A percentile compares a stretch with the other conserved stretches of the same genome.
Evolutionary conservation across 2,888 invertebrate species (phyloP).

Genomic region (Penaeus monodon): DNA sequence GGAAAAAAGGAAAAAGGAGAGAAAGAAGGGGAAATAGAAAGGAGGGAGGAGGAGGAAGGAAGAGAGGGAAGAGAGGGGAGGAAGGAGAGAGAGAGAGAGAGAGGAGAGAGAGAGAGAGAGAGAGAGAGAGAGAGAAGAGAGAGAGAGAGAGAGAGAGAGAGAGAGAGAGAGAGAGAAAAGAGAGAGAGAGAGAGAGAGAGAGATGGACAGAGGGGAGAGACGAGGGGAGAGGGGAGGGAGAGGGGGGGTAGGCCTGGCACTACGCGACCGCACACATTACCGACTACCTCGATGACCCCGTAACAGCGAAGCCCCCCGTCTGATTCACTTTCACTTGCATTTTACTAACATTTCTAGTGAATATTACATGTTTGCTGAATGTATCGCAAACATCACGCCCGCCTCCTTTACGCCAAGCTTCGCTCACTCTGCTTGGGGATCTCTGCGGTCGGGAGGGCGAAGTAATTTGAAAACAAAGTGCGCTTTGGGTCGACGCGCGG

Average conservation of each 20-base stretch:
- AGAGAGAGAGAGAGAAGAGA: neutral
- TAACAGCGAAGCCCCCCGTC: neutral
- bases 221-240: neutral
- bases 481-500: neutral
- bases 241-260: neutral
- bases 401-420: neutral
- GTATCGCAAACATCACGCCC: constrained; percentile 33
- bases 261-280: neutral
- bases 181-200: neutral
- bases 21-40: constrained; percentile 10
- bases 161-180: neutral
- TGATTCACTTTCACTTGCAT: constrained; percentile 37
- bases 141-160: neutral
- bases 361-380: constrained; percentile 47
- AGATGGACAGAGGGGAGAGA: constrained; percentile 1
- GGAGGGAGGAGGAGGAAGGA: neutral
- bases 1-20: too few relatives aligned
- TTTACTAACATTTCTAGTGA: constrained; percentile 40
- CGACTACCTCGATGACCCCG: neutral
- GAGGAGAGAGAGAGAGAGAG: neutral
- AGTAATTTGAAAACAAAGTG: constrained; percentile 34
- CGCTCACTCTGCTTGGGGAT: constrained; percentile 12
- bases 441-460: constrained; percentile 6
- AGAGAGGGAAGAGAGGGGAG: too few relatives aligned
- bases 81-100: neutral